A percentile compares a stretch with the other conserved stretches of the same genome.
phyloP scores from a whole-genome alignment of 2,888 invertebrate genomes.

The Drosophila formosana region DNA sequence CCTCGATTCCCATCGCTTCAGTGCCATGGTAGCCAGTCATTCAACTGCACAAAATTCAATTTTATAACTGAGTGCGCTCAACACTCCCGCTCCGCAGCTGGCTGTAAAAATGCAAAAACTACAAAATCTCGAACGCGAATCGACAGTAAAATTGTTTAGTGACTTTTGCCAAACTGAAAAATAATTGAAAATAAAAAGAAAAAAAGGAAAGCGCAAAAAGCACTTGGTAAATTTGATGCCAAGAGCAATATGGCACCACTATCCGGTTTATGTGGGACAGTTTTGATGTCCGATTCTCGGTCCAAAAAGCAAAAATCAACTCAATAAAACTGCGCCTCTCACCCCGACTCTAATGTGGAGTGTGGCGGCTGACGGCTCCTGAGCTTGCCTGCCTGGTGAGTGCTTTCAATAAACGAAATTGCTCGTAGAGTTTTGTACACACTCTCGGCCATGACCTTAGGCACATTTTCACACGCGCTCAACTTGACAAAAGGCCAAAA shows the following conservation, averaged over 20 bases:
- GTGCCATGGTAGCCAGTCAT: constrained; percentile 15
- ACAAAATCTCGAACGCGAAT: constrained; percentile 44
- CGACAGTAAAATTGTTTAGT: constrained; percentile 65
- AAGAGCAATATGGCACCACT: constrained; percentile 54
- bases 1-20: neutral
- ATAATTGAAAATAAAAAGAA: constrained; percentile 31
- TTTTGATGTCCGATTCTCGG: constrained; percentile 8
- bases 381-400: constrained; percentile 13
- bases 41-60: constrained; percentile 69
- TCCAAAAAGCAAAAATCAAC: neutral
- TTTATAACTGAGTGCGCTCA: constrained; percentile 57
- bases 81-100: neutral
- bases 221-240: constrained; percentile 55
- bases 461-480: constrained; percentile 67
- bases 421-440: constrained; percentile 42
- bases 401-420: constrained; percentile 71
- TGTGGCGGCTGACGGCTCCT: neutral
- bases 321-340: neutral
- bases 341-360: neutral
- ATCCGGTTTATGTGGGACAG: constrained; percentile 29
- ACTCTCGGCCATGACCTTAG: constrained; percentile 64
- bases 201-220: constrained; percentile 1
- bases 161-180: constrained; percentile 51
- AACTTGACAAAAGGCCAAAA: constrained; percentile 36
- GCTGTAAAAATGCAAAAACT: constrained; percentile 56